These are phyloP conservation scores for Neodiprion virginianus DNA, from an alignment of 1,140 invertebrate species.

Conservation along the genomic window DNA sequence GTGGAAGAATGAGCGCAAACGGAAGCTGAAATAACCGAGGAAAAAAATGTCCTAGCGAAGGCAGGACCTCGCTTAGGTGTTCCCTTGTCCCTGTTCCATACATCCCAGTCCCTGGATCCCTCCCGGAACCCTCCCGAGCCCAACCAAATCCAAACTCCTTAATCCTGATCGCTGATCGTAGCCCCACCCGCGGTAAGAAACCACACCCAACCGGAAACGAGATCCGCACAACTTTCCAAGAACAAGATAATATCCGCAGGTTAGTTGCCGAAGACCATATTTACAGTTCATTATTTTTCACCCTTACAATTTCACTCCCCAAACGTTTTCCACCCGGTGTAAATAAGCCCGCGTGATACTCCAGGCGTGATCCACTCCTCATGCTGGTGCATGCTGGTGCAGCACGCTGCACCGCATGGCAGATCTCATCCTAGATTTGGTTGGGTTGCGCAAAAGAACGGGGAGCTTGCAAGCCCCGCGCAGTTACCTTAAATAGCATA, in stretches of 20 bases:
- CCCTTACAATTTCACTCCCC: not conserved
- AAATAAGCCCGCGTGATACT: not conserved
- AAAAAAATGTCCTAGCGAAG: slow-evolving; percentile 58
- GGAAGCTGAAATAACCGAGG: slow-evolving; percentile 25
- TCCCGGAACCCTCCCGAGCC: slow-evolving; percentile 21
- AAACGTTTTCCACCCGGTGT: not conserved
- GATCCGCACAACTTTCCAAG: slow-evolving; percentile 26
- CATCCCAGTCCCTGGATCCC: slow-evolving; percentile 31
- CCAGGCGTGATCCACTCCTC: not conserved
- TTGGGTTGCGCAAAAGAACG: slow-evolving; percentile 5
- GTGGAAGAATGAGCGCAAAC: not conserved
- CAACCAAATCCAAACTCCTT: slow-evolving; percentile 48
- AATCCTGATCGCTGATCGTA: slow-evolving; percentile 50
- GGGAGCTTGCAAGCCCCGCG: not conserved
- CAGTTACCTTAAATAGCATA: not conserved
- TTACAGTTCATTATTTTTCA: not conserved
- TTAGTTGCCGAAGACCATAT: not conserved
- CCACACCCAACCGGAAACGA: slow-evolving; percentile 47
- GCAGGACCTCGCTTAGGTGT: slow-evolving; percentile 43
- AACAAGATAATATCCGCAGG: not conserved
- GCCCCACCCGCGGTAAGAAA: slow-evolving; percentile 46
- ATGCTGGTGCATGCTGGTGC: not conserved
- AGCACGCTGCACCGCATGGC: not conserved
- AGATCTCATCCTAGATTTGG: slow-evolving; percentile 2
- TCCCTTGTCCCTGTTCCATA: slow-evolving; percentile 41